phyloP scores from a whole-genome alignment of 2,113 vertebrate genomes.

The Leucopternis melanops region DNA sequence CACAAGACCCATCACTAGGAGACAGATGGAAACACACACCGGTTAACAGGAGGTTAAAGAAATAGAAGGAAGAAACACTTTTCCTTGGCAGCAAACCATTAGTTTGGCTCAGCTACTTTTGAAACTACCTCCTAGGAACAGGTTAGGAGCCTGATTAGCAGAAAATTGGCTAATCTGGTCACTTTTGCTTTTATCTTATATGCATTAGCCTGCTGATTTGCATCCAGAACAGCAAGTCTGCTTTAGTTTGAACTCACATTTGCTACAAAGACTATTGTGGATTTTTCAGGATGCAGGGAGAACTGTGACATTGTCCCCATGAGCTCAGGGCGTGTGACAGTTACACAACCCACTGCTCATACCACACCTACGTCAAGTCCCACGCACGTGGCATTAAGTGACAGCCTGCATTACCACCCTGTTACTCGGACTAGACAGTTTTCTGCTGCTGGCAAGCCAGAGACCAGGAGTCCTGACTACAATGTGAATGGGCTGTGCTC shows the following conservation, averaged over 20 bases:
- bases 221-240: no score
- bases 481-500: fast-evolving
- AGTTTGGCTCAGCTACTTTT: not conserved
- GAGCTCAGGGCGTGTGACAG: not conserved
- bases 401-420: not conserved
- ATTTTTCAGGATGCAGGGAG: not conserved
- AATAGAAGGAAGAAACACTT: not conserved
- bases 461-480: not conserved
- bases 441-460: not conserved
- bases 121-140: not conserved
- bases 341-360: not conserved
- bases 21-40: not conserved
- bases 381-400: fast-evolving
- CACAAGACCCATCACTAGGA: not conserved
- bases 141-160: not conserved
- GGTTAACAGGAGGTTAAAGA: not conserved
- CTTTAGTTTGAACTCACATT: not conserved
- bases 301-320: not conserved
- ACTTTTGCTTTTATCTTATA: not conserved
- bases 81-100: not conserved
- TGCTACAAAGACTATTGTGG: fast-evolving
- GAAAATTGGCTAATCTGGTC: not conserved
- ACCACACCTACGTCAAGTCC: not conserved
- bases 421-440: not conserved
- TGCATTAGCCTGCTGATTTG: no score